phyloP scores from a whole-genome alignment of 2,797 vertebrate genomes.

The Loriculus beryllinus region DNA sequence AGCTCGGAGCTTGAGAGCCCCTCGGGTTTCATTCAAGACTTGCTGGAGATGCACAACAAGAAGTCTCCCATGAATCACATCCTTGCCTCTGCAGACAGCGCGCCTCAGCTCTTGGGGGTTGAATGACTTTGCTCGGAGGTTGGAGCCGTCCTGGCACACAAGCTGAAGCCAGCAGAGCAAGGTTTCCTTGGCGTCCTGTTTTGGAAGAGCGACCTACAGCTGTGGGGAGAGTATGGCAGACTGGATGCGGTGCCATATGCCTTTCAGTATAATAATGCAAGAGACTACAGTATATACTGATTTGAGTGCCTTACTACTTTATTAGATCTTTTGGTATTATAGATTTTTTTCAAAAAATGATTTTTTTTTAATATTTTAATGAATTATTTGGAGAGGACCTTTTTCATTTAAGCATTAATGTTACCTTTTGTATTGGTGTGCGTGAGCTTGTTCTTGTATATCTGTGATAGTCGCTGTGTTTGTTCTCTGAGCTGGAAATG shows the following conservation, averaged over 20 bases:
- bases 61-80: slow-evolving; percentile 77
- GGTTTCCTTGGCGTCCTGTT: not conserved
- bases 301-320: slow-evolving; percentile 98
- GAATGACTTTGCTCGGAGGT: slow-evolving; percentile 77
- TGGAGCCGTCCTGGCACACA: not conserved
- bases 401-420: slow-evolving; percentile 85
- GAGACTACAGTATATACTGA: slow-evolving; percentile 70
- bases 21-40: slow-evolving; percentile 74
- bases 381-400: slow-evolving; percentile 82
- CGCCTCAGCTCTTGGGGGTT: slow-evolving; percentile 78
- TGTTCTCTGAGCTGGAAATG: slow-evolving; percentile 78
- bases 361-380: slow-evolving; percentile 78
- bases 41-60: slow-evolving; percentile 79
- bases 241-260: slow-evolving; percentile 81
- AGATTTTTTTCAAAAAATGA: slow-evolving; percentile 74
- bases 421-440: slow-evolving; percentile 75
- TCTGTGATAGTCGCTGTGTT: slow-evolving; percentile 75
- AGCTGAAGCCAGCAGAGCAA: slow-evolving; percentile 51
- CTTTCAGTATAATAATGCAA: slow-evolving; percentile 68
- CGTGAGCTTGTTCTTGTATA: slow-evolving; percentile 74
- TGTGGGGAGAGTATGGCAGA: slow-evolving; percentile 38
- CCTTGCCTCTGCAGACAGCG: slow-evolving; percentile 75
- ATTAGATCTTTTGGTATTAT: slow-evolving; percentile 83
- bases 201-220: slow-evolving; percentile 7
- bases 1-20: slow-evolving; percentile 54